Evolutionary conservation across 2,797 vertebrate genomes (phyloP).

Genomic region (Cetoscarus ocellatus): DNA sequence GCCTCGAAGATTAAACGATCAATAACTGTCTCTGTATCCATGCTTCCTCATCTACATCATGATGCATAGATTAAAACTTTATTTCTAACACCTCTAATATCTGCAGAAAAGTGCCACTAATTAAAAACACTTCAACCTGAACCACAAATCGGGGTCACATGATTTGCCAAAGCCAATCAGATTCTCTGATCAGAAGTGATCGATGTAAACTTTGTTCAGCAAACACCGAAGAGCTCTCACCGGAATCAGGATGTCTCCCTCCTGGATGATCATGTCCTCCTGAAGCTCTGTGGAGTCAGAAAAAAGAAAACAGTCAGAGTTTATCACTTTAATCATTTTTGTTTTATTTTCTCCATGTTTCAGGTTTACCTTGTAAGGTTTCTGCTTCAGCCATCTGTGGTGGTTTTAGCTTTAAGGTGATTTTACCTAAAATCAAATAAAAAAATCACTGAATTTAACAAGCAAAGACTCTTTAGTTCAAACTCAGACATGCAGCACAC

Average conservation of each 20-base stretch:
- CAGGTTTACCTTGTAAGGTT: constrained; percentile 43
- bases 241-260: constrained; percentile 61
- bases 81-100: no score
- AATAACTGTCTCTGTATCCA: no score
- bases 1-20: no score
- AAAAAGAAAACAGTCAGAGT: neutral
- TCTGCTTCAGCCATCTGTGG: constrained; percentile 7
- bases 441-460: neutral
- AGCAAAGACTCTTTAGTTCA: neutral
- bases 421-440: neutral
- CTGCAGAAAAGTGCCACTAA: no score
- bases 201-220: no score
- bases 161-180: no score
- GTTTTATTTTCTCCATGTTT: neutral
- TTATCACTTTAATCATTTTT: neutral
- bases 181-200: no score
- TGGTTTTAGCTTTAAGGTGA: no score
- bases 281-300: constrained; percentile 13
- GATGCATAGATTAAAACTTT: no score
- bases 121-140: no score
- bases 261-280: neutral
- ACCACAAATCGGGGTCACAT: no score
- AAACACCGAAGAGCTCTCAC: constrained; percentile 4
- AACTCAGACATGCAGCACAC: neutral
- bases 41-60: no score